phyloP scores from a whole-genome alignment of 2,113 vertebrate genomes.

The Oncorhynchus mykiss region DNA sequence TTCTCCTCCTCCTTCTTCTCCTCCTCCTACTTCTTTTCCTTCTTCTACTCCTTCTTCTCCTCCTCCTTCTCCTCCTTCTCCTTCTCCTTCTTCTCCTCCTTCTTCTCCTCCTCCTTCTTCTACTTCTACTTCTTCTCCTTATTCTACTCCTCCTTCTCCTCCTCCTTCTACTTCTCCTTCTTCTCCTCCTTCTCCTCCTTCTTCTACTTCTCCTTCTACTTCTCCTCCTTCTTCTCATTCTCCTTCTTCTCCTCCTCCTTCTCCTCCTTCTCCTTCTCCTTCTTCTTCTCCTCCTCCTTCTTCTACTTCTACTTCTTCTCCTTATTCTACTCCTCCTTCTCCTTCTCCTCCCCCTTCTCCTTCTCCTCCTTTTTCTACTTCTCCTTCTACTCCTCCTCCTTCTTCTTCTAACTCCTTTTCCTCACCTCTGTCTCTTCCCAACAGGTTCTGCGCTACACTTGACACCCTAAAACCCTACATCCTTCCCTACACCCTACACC shows the following conservation, averaged over 20 bases:
- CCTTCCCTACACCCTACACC: neutral
- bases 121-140: too few species aligned
- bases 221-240: fast-evolving
- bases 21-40: fast-evolving
- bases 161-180: fast-evolving
- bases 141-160: fast-evolving
- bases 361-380: too few species aligned
- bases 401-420: neutral
- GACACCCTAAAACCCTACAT: neutral
- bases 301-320: fast-evolving
- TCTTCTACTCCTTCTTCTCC: fast-evolving
- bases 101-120: too few species aligned
- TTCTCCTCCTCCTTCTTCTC: fast-evolving
- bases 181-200: fast-evolving
- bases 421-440: neutral
- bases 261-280: fast-evolving
- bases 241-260: fast-evolving
- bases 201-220: fast-evolving
- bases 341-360: fast-evolving
- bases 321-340: too few species aligned
- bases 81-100: fast-evolving
- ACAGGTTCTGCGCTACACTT: neutral
- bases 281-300: fast-evolving
- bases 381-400: too few species aligned
- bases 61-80: fast-evolving